Conservation (phyloP, 2,797 vertebrate genomes). For the Aquila chrysaetos region DNA sequence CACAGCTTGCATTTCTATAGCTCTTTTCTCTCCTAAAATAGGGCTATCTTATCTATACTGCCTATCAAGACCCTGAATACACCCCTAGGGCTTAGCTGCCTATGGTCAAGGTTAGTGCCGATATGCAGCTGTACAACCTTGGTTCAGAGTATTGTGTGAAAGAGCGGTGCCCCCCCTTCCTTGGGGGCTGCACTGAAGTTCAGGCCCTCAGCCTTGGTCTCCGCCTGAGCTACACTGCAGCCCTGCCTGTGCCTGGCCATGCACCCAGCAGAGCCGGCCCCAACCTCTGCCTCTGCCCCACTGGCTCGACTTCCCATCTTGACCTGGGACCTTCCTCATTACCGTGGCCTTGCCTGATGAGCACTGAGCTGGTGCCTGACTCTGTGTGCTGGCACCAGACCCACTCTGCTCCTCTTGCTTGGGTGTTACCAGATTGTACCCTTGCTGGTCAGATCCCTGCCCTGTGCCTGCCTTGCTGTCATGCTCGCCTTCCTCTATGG, state of each 20-base stretch:
- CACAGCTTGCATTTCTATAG: background rate
- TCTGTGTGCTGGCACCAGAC: background rate
- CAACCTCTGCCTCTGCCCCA: rapidly evolving
- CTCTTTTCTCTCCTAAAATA: background rate
- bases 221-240: background rate
- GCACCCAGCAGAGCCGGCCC: rapidly evolving
- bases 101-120: background rate
- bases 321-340: background rate
- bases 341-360: rapidly evolving
- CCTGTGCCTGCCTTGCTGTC: background rate
- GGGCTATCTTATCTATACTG: background rate
- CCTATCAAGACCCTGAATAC: background rate
- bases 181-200: background rate
- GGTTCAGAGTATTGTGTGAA: background rate
- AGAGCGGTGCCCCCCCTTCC: rapidly evolving
- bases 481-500: rapidly evolving
- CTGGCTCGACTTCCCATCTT: rapidly evolving
- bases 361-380: background rate
- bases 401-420: background rate
- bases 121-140: background rate
- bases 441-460: background rate
- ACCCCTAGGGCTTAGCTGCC: background rate
- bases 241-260: too few species aligned
- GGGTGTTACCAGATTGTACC: rapidly evolving
- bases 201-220: background rate